Conservation (phyloP, 1,140 invertebrate genomes). For the Orussus abietinus region DNA sequence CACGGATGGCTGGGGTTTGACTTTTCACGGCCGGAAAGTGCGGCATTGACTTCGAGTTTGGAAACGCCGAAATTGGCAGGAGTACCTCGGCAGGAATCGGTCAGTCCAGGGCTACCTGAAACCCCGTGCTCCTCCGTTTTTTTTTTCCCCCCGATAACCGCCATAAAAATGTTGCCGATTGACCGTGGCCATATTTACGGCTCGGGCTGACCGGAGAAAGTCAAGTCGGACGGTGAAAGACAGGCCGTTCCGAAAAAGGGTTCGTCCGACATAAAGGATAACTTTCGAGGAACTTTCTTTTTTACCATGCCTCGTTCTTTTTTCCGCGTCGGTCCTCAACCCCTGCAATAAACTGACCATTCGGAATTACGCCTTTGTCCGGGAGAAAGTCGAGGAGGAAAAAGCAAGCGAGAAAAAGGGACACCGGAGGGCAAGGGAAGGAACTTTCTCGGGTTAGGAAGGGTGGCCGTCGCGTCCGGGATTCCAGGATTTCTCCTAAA, state of each 20-base stretch:
- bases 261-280: constrained; percentile 28
- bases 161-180: constrained; percentile 43
- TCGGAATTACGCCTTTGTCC: constrained; percentile 29
- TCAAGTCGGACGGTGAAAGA: constrained; percentile 13
- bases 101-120: no score
- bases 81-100: no score
- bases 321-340: constrained; percentile 25
- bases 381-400: constrained; percentile 31
- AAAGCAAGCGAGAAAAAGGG: constrained; percentile 17
- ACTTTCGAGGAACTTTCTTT: constrained; percentile 33
- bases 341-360: constrained; percentile 44
- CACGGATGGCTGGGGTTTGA: no score
- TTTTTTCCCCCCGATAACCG: constrained; percentile 29
- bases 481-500: no score
- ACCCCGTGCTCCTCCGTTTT: no score
- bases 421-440: constrained; percentile 26
- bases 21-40: no score
- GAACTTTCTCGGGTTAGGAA: no score
- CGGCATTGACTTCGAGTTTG: no score
- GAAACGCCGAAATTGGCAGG: no score
- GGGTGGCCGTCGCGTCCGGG: no score
- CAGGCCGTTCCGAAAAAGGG: constrained; percentile 35
- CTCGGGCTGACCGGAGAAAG: constrained; percentile 41
- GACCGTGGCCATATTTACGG: constrained; percentile 29
- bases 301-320: constrained; percentile 18